Conservation (phyloP, 1,140 invertebrate species). For the Conus ventricosus region DNA sequence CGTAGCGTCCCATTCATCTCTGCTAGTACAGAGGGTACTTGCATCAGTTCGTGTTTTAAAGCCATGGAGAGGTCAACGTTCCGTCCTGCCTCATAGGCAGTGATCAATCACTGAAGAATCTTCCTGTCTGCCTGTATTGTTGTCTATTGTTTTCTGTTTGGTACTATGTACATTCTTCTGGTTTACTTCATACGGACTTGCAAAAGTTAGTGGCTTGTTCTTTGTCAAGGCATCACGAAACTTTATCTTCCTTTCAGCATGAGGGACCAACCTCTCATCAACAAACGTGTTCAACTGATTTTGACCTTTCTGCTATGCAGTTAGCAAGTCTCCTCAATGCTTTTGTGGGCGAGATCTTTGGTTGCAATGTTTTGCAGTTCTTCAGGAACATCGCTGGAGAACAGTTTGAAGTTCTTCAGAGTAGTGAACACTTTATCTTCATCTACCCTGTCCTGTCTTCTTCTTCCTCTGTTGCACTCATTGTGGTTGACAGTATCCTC, state of each 20-base stretch:
- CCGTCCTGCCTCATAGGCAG: neutral
- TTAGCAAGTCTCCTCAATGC: neutral
- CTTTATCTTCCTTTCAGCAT: neutral
- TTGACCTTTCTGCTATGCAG: neutral
- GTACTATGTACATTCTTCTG: neutral
- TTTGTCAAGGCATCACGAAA: neutral
- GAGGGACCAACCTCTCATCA: neutral
- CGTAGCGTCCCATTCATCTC: neutral
- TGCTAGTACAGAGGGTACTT: neutral
- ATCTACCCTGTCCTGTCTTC: neutral
- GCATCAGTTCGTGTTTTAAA: neutral
- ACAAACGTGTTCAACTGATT: neutral
- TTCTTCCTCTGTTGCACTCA: slow-evolving; percentile 14
- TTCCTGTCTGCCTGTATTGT: neutral
- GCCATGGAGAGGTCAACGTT: neutral
- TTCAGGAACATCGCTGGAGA: neutral
- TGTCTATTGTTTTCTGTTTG: neutral
- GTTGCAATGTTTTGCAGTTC: neutral
- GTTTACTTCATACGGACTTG: neutral
- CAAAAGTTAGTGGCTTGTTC: neutral
- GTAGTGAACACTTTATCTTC: neutral
- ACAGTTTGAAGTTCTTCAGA: neutral
- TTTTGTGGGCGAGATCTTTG: slow-evolving; percentile 4
- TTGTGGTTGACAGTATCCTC: neutral
- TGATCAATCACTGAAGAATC: slow-evolving; percentile 1